Conservation (phyloP, 2,797 vertebrate species). For the Poeciliopsis gracilis region DNA sequence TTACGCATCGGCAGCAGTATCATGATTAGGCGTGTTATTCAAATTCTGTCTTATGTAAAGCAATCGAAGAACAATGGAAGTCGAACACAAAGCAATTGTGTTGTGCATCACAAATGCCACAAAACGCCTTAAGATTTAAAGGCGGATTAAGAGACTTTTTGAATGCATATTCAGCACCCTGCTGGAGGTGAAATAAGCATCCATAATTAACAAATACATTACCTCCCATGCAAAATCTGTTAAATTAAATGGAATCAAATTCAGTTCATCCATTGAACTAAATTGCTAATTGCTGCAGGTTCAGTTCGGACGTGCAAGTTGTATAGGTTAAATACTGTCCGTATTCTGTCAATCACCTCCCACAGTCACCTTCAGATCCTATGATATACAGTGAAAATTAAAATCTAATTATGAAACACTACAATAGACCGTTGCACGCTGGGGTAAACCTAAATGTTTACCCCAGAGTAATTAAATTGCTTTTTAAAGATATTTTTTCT, state of each 20-base stretch:
- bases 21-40: constrained; percentile 51
- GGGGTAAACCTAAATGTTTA: constrained; percentile 36
- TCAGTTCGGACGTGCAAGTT: not conserved
- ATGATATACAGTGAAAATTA: not conserved
- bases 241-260: not conserved
- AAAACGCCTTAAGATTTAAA: constrained; percentile 63
- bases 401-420: not conserved
- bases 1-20: constrained; percentile 6
- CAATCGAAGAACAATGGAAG: constrained; percentile 65
- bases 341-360: not conserved
- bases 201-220: constrained; percentile 53
- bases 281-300: not conserved
- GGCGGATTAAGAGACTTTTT: constrained; percentile 67
- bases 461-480: constrained; percentile 29
- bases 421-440: not conserved
- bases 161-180: constrained; percentile 75
- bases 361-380: not conserved
- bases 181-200: constrained; percentile 78
- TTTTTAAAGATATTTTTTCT: constrained; percentile 29
- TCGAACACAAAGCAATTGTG: constrained; percentile 75
- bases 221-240: constrained; percentile 34
- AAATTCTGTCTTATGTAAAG: constrained; percentile 35
- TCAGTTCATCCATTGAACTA: not conserved
- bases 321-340: not conserved
- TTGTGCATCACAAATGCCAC: constrained; percentile 75